These are phyloP conservation scores for Drosophila elegans DNA, from an alignment of 1,140 invertebrate genomes.

Conservation along the genomic window DNA sequence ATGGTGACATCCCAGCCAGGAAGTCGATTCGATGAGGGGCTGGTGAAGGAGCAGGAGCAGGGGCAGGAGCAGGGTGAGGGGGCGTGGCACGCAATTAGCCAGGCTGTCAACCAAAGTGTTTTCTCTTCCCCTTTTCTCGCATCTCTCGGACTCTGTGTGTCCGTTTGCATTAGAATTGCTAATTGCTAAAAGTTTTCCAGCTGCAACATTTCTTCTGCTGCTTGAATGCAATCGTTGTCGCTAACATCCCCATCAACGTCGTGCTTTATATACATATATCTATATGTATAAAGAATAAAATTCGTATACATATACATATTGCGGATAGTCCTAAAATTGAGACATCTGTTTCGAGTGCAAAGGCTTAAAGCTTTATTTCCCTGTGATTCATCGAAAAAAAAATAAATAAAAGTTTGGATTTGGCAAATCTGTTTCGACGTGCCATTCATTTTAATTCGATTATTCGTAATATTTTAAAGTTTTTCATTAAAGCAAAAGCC, in stretches of 20 bases:
- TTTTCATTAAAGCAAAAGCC: constrained; percentile 48
- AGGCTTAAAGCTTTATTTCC: constrained; percentile 6
- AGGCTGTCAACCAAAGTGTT: constrained; percentile 77
- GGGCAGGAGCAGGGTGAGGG: constrained; percentile 3
- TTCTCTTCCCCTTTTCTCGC: constrained; percentile 29
- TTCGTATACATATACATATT: constrained; percentile 16
- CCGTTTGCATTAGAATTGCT: constrained; percentile 76
- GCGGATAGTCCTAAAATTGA: constrained; percentile 29
- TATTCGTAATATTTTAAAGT: constrained; percentile 43
- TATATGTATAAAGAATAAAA: constrained; percentile 9
- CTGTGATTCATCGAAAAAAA: neutral
- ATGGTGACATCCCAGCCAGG: constrained; percentile 39
- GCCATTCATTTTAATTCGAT: constrained; percentile 45
- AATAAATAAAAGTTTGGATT: neutral
- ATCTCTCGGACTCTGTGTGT: neutral
- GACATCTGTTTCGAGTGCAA: constrained; percentile 29
- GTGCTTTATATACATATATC: constrained; percentile 16
- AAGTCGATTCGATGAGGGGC: constrained; percentile 41
- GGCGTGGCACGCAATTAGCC: constrained; percentile 75
- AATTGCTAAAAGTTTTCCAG: constrained; percentile 75
- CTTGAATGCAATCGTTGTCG: constrained; percentile 60
- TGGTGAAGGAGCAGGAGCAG: neutral
- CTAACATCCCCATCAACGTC: constrained; percentile 54
- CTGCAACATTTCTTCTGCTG: constrained; percentile 66
- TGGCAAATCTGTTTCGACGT: constrained; percentile 9